These are phyloP conservation scores for Parasteatoda tepidariorum DNA, from an alignment of 1,140 invertebrate species.

Conservation along the genomic window DNA sequence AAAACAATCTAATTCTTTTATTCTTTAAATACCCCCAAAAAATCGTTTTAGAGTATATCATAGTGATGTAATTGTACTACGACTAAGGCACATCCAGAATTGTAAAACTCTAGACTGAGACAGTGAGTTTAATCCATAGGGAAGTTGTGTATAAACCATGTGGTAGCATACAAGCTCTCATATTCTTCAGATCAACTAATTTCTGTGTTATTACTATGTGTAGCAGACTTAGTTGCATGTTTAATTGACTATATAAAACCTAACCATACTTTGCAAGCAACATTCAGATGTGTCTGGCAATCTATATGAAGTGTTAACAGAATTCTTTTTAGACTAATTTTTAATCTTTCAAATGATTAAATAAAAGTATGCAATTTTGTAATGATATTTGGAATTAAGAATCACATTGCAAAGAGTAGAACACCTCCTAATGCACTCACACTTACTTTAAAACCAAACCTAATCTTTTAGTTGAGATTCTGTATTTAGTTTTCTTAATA, in stretches of 20 bases:
- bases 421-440: not conserved
- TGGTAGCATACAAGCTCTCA: slow-evolving; percentile 22
- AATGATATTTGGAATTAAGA: no score
- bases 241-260: slow-evolving; percentile 28
- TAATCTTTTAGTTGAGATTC: no score
- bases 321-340: not conserved
- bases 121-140: slow-evolving; percentile 25
- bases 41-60: slow-evolving; percentile 29
- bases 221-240: slow-evolving; percentile 42
- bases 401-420: not conserved
- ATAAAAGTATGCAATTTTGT: not conserved
- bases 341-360: not conserved
- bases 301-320: not conserved
- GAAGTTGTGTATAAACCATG: slow-evolving; percentile 9
- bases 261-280: not conserved
- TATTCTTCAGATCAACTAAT: slow-evolving; percentile 15
- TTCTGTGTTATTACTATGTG: slow-evolving; percentile 40
- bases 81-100: no score
- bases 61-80: no score
- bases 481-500: not conserved
- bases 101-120: slow-evolving; percentile 19
- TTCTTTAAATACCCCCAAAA: slow-evolving; percentile 11
- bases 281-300: not conserved
- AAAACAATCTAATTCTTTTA: slow-evolving; percentile 15
- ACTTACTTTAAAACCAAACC: not conserved